Evolutionary conservation across 2,113 vertebrate genomes (phyloP).

Genomic region (Erythrolamprus reginae): DNA sequence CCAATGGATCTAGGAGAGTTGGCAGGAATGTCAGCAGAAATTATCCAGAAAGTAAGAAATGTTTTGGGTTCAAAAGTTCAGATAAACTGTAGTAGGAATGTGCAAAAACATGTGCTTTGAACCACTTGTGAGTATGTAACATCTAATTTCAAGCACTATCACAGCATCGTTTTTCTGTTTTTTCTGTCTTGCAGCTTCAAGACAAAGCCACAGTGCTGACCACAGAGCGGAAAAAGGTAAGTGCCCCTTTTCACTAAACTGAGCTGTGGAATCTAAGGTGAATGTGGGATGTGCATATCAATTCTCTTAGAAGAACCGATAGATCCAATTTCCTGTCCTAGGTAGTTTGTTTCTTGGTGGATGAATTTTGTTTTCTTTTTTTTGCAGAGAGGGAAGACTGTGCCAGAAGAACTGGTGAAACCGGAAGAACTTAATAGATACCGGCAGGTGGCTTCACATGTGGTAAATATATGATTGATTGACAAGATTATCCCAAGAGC

Average conservation of each 20-base stretch:
- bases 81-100: not conserved
- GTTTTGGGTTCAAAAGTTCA: fast-evolving
- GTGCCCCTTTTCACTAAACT: fast-evolving
- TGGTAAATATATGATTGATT: slow-evolving; percentile 73
- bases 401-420: slow-evolving; percentile 94
- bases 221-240: slow-evolving; percentile 97
- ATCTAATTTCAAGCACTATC: not conserved
- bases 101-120: not conserved
- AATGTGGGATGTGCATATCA: not conserved
- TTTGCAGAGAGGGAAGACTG: slow-evolving; percentile 90
- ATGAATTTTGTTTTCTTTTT: fast-evolving
- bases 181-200: slow-evolving; percentile 79
- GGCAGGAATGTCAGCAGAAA: slow-evolving; percentile 94
- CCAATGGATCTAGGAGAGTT: slow-evolving; percentile 95
- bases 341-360: not conserved
- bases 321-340: fast-evolving
- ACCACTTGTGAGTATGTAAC: not conserved
- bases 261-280: not conserved
- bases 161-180: not conserved
- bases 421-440: slow-evolving; percentile 95
- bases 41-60: slow-evolving; percentile 90
- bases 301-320: not conserved
- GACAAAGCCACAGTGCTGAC: slow-evolving; percentile 98
- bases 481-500: not conserved
- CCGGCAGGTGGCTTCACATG: slow-evolving; percentile 90